Conservation (phyloP, 2,888 invertebrate genomes). For the Molanna angustata region DNA sequence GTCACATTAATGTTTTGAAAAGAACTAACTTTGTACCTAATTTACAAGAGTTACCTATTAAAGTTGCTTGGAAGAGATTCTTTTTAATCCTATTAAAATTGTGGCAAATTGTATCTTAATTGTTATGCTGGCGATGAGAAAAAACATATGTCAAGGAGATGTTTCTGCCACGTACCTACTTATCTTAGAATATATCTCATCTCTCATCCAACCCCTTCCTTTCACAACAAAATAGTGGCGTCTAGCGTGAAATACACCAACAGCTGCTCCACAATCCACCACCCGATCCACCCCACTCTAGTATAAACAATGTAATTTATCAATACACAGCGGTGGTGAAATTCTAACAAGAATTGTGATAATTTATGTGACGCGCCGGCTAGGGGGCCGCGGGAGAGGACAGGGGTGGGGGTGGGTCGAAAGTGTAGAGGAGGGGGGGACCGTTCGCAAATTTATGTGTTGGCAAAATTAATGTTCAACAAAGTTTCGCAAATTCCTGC, state of each 20-base stretch:
- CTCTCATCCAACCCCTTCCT: background rate
- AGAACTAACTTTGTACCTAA: too few relatives aligned
- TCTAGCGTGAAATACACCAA: background rate
- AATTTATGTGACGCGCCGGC: slow-evolving; percentile 31
- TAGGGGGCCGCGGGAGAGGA: slow-evolving; percentile 8
- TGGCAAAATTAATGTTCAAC: slow-evolving; percentile 19
- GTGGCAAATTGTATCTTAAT: too few relatives aligned
- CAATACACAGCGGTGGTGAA: slow-evolving; percentile 31
- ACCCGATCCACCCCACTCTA: too few relatives aligned
- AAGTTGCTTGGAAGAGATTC: too few relatives aligned
- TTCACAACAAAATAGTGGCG: background rate
- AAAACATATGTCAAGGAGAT: too few relatives aligned
- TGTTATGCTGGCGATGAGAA: too few relatives aligned
- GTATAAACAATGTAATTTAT: slow-evolving; percentile 32
- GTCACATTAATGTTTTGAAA: too few relatives aligned
- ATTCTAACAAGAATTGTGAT: slow-evolving; percentile 28
- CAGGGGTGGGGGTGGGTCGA: slow-evolving; percentile 8
- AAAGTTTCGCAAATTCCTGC: slow-evolving; percentile 15
- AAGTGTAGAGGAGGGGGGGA: too few relatives aligned
- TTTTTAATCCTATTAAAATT: too few relatives aligned
- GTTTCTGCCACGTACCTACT: too few relatives aligned
- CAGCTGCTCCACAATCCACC: slow-evolving; percentile 5
- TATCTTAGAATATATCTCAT: too few relatives aligned
- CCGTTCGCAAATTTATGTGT: slow-evolving; percentile 15
- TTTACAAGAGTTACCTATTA: too few relatives aligned